phyloP scores from a whole-genome alignment of 37 sponge, comb jelly and placozoan species.

The Beroe ovata region DNA sequence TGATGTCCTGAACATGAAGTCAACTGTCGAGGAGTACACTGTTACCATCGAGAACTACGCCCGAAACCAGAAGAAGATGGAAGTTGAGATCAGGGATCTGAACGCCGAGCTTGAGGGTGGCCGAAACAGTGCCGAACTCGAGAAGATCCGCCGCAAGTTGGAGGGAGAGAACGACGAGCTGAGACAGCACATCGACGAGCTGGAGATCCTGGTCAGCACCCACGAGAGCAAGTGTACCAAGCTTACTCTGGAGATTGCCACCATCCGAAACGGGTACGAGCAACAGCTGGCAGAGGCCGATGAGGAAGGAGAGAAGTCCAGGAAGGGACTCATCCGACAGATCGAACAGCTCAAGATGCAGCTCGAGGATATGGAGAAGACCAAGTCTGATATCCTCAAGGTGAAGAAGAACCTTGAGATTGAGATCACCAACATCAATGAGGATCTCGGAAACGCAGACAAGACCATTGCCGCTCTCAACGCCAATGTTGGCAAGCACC shows the following conservation, averaged over 20 bases:
- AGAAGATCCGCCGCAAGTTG: conserved; percentile 66
- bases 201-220: conserved; percentile 41
- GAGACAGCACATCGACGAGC: conserved; percentile 54
- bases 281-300: conserved; percentile 60
- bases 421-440: conserved; percentile 74
- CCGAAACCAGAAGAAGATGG: conserved; percentile 48
- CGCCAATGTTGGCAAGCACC: conserved; percentile 75
- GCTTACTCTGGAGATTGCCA: conserved; percentile 66
- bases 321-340: conserved; percentile 68
- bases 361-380: conserved; percentile 63
- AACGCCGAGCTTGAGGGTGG: conserved; percentile 66
- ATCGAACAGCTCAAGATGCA: conserved; percentile 65
- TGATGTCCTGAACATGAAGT: conserved; percentile 56
- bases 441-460: conserved; percentile 81
- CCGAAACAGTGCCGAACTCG: conserved; percentile 56
- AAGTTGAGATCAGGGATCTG: conserved; percentile 51
- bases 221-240: conserved; percentile 62
- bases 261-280: conserved; percentile 60
- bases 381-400: conserved; percentile 58
- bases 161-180: conserved; percentile 67
- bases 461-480: conserved; percentile 74
- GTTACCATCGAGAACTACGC: conserved; percentile 62
- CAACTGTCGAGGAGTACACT: conserved; percentile 36
- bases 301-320: conserved; percentile 64
- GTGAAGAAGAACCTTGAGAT: conserved; percentile 71